phyloP scores from a whole-genome alignment of 2,797 vertebrate species.

The Oreonectes daqikongensis region DNA sequence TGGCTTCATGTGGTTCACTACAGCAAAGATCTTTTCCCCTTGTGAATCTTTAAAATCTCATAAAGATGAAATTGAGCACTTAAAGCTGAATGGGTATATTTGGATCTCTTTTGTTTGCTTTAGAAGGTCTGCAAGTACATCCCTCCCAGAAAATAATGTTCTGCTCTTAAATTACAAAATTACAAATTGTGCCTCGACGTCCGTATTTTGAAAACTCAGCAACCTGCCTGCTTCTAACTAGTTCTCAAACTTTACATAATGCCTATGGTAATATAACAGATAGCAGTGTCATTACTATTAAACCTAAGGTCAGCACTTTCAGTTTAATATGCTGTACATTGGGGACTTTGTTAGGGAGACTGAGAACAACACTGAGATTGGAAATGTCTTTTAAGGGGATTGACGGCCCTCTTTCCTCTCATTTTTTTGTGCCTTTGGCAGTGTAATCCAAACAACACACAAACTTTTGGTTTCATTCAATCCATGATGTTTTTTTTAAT shows the following conservation, averaged over 20 bases:
- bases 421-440: not conserved
- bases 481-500: too few relatives aligned
- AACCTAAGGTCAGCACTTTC: constrained; percentile 20
- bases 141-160: constrained; percentile 3
- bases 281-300: not conserved
- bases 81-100: not conserved
- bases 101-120: not conserved
- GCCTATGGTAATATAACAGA: constrained; percentile 19
- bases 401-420: not conserved
- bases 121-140: not conserved
- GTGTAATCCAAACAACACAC: not conserved
- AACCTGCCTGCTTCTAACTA: constrained; percentile 15
- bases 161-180: not conserved
- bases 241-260: not conserved
- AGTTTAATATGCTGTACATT: not conserved
- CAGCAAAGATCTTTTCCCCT: not conserved
- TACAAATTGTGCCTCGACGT: not conserved
- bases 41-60: constrained; percentile 6
- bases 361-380: not conserved
- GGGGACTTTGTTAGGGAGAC: not conserved
- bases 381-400: not conserved
- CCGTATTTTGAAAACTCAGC: constrained; percentile 3
- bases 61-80: not conserved
- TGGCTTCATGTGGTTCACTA: not conserved
- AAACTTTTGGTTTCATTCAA: not conserved